phyloP scores from a whole-genome alignment of 1,140 invertebrate genomes.

The Brachionus angularis region DNA sequence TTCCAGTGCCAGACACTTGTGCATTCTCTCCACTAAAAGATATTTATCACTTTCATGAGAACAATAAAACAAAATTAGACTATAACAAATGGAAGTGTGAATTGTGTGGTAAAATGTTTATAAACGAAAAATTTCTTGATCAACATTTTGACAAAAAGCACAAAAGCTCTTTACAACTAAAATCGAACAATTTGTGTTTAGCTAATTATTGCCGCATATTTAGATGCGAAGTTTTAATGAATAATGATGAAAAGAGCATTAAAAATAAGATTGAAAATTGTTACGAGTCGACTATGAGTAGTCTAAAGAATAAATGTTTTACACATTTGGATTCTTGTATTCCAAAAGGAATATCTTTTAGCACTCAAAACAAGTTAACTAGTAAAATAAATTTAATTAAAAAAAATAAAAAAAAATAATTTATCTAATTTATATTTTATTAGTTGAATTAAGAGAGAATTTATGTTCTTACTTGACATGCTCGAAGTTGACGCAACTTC shows the following conservation, averaged over 20 bases:
- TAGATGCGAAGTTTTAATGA: constrained; percentile 13
- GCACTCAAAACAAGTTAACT: constrained; percentile 2
- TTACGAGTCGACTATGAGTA: constrained; percentile 20
- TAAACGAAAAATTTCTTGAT: constrained; percentile 19
- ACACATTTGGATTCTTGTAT: constrained; percentile 12
- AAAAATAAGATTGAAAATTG: neutral
- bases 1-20: constrained; percentile 10
- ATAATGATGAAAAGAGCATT: neutral
- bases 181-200: constrained; percentile 1
- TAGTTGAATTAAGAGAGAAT: constrained; percentile 28
- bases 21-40: constrained; percentile 16
- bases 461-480: constrained; percentile 28
- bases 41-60: constrained; percentile 32
- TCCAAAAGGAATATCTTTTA: neutral
- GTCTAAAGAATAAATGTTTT: constrained; percentile 4
- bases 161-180: neutral
- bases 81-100: constrained; percentile 30
- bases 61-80: constrained; percentile 38
- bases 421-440: neutral
- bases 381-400: neutral
- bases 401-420: neutral
- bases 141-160: constrained; percentile 35
- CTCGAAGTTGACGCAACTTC: neutral
- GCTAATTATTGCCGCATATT: constrained; percentile 38
- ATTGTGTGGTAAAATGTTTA: constrained; percentile 25